These are phyloP conservation scores for Tinamus guttatus DNA, from an alignment of 2,113 vertebrate species.

Conservation along the genomic window DNA sequence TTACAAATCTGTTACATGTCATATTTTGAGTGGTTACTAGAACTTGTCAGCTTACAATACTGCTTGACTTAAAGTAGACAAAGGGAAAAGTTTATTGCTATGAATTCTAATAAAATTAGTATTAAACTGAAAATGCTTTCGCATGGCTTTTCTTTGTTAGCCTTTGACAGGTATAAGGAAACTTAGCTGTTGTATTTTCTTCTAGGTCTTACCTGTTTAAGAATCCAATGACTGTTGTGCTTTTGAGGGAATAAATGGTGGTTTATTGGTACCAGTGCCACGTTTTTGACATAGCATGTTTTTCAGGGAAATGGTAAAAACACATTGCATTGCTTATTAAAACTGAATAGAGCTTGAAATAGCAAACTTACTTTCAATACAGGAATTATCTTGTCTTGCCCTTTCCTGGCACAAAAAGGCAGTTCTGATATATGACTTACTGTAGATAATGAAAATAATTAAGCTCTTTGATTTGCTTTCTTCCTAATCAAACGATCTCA, in stretches of 20 bases:
- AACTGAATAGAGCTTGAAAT: not conserved
- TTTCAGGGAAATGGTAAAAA: not conserved
- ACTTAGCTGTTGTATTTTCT: not conserved
- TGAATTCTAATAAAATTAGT: not conserved
- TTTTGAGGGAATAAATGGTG: not conserved
- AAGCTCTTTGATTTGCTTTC: not conserved
- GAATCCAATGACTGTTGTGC: not conserved
- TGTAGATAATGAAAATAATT: not conserved
- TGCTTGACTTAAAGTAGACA: not conserved
- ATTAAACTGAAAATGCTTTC: not conserved
- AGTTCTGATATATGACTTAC: not conserved
- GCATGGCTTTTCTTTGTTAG: not conserved
- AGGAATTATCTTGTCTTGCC: not conserved
- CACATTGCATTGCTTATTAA: not conserved
- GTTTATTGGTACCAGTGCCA: not conserved
- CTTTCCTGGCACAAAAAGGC: not conserved
- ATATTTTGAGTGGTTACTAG: not conserved
- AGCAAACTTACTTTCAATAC: not conserved
- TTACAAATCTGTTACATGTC: not conserved
- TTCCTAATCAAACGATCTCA: constrained; percentile 26
- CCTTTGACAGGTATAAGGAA: not conserved
- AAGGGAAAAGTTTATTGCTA: not conserved
- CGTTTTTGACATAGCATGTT: not conserved
- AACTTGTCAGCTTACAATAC: not conserved
- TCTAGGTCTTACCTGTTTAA: not conserved